Evolutionary conservation across 2,113 vertebrate genomes (phyloP), one percentile per base, ranked within the genome.

Genomic region (Geococcyx californianus): DNA sequence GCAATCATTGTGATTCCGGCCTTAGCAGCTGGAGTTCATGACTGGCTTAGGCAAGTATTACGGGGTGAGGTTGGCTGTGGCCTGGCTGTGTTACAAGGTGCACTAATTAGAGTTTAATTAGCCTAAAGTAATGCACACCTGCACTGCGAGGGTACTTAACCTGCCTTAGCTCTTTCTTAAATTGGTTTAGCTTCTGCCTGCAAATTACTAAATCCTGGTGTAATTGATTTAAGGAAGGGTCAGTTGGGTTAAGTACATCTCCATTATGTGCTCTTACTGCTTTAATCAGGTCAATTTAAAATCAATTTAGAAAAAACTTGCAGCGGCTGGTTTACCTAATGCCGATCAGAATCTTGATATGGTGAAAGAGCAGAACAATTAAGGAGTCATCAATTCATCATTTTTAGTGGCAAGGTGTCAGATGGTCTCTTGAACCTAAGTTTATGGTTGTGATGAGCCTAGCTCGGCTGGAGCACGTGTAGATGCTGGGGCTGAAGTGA

Each of bases 231-330:
- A 93, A 89, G 73, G 36, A 89, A 67, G 60, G 62, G 77, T 95
- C 91, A 78, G 78, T 51, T 81, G 47, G 25, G 23, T 81, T 87
- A 91, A 92, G 55, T 54, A 49, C 25, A 29, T 58, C 36, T 93
- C 51, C 47, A 51, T 87, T 84, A 80, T 56, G 68, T 86, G 63
- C 47, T 92, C 23, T 86, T 80, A 54, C 6, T 49, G 36, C n/a
- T 88, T 77, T 89, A 76, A 84, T 92, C 89, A 69, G 68, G 55
- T 75, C 45, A 58, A 84, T 92, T 74, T 87, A 94, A 92, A 94
- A 91, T 78, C 36, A 55, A 11, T 90, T 87, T 82, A 51, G 66
- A 78, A 67, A 95, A 74, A 95, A 74, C 66, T 92, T 93, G 52
- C 44, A 81, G 38, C 0, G 0, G 18, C 56, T 78, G 11, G 42